Evolutionary conservation across 2,888 invertebrate genomes (phyloP).

Genomic region (Hydropsyche betteni): DNA sequence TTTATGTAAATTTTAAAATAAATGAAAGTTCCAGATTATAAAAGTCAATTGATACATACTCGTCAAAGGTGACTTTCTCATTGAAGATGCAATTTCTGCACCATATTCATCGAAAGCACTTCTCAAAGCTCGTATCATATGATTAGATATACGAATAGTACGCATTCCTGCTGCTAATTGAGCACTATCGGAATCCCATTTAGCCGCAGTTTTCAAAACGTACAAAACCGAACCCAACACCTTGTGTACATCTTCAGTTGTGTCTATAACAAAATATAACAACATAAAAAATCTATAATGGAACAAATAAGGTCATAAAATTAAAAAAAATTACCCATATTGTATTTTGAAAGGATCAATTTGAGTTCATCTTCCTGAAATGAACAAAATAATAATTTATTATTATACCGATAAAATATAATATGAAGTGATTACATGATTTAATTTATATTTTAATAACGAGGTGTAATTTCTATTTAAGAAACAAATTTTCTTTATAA

Average conservation of each 20-base stretch:
- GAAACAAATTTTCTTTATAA: not conserved
- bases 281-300: slow-evolving; percentile 13
- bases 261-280: slow-evolving; percentile 39
- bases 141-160: slow-evolving; percentile 46
- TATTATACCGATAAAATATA: no score
- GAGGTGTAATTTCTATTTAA: not conserved
- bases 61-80: slow-evolving; percentile 46
- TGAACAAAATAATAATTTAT: not conserved
- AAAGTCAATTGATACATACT: slow-evolving; percentile 34
- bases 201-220: slow-evolving; percentile 43
- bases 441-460: no score
- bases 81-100: slow-evolving; percentile 45
- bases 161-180: slow-evolving; percentile 47
- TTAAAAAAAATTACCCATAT: slow-evolving; percentile 41
- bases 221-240: slow-evolving; percentile 46
- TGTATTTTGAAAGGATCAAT: slow-evolving; percentile 46
- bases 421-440: not conserved
- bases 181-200: slow-evolving; percentile 49
- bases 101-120: slow-evolving; percentile 49
- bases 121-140: slow-evolving; percentile 48
- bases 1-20: slow-evolving; percentile 2
- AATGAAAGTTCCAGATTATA: not conserved
- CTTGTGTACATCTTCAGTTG: slow-evolving; percentile 41
- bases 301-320: slow-evolving; percentile 1
- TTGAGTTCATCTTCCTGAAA: slow-evolving; percentile 50